phyloP scores from a whole-genome alignment of 2,797 vertebrate species.

The Denticeps clupeoides region DNA sequence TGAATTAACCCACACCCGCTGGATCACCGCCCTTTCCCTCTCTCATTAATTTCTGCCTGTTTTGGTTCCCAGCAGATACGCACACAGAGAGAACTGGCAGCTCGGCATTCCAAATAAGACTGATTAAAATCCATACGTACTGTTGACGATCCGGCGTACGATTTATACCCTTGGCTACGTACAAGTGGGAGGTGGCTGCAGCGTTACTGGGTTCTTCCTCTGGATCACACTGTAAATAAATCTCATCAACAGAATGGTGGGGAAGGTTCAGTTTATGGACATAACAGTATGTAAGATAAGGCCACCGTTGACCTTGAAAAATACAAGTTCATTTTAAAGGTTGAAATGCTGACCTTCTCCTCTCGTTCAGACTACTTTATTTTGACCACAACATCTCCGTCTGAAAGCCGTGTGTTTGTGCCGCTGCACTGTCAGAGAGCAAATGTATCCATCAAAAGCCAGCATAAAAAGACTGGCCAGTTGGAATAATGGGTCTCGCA shows the following conservation, averaged over 20 bases:
- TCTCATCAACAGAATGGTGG: no score
- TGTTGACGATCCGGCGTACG: no score
- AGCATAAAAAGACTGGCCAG: slow-evolving; percentile 5
- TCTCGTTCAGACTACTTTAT: slow-evolving; percentile 4
- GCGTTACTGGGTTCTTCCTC: no score
- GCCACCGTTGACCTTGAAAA: slow-evolving; percentile 1
- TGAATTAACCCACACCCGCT: slow-evolving; percentile 8
- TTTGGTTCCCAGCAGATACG: background rate
- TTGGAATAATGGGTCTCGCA: slow-evolving; percentile 18
- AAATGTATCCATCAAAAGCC: slow-evolving; percentile 21
- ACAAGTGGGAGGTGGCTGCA: no score
- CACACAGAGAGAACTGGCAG: background rate
- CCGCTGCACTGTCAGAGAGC: slow-evolving; percentile 15
- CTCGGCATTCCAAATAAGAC: slow-evolving; percentile 14
- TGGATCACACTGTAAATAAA: no score
- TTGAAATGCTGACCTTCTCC: slow-evolving; percentile 5
- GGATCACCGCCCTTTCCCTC: slow-evolving; percentile 4
- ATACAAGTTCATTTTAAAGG: background rate
- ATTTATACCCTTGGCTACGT: no score
- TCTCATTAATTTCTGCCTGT: slow-evolving; percentile 12
- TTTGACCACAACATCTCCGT: background rate
- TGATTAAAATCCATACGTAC: slow-evolving; percentile 24
- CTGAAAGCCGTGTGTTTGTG: no score
- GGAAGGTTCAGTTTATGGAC: no score
- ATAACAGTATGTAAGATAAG: no score